Conservation (phyloP, 2,797 vertebrate species). For the Lutjanus argentimaculatus region DNA sequence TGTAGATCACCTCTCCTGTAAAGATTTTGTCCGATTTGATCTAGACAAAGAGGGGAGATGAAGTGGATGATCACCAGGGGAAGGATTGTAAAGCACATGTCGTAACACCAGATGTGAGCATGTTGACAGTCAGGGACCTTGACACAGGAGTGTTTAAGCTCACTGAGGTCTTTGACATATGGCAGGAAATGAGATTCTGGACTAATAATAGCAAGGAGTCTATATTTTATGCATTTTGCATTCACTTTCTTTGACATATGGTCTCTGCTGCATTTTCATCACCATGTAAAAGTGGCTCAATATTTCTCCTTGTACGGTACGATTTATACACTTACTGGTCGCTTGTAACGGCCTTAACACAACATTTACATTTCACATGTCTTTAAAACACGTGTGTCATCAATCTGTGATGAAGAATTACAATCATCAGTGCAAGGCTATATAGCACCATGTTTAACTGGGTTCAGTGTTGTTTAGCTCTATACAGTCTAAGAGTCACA, state of each 20-base stretch:
- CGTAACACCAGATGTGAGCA: constrained; percentile 69
- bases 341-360: constrained; percentile 31
- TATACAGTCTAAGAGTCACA: background rate
- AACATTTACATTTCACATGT: constrained; percentile 53
- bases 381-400: constrained; percentile 29
- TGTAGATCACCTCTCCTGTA: constrained; percentile 94
- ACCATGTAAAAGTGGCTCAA: constrained; percentile 30
- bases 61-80: constrained; percentile 38
- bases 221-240: constrained; percentile 42
- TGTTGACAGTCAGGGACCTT: constrained; percentile 51
- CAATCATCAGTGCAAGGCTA: background rate
- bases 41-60: constrained; percentile 76
- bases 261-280: constrained; percentile 23
- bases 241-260: constrained; percentile 31
- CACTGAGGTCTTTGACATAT: constrained; percentile 49
- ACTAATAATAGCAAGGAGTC: constrained; percentile 43
- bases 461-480: background rate
- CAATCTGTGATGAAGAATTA: constrained; percentile 12
- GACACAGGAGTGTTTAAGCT: constrained; percentile 52
- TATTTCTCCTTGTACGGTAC: constrained; percentile 27
- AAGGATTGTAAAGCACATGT: constrained; percentile 45
- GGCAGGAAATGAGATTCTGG: constrained; percentile 53
- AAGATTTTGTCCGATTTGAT: constrained; percentile 97
- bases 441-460: background rate
- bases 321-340: constrained; percentile 27